These are phyloP conservation scores for Sinonovacula constricta DNA, from an alignment of 1,140 invertebrate genomes.

Conservation along the genomic window DNA sequence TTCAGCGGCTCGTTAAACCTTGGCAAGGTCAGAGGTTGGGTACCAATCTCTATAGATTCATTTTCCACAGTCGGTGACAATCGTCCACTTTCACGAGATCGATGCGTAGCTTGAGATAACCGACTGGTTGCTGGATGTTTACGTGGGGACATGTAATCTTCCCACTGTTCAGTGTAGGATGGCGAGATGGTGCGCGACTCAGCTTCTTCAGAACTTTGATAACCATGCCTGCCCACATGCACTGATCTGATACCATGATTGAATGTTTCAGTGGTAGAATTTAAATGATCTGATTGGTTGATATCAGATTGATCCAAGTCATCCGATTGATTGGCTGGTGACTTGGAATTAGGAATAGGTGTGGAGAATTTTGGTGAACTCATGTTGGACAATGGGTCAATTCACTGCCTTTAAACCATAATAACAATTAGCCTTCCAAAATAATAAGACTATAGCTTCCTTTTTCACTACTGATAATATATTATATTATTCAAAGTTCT, in stretches of 20 bases:
- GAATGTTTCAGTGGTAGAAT: not conserved
- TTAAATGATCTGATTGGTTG: not conserved
- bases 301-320: not conserved
- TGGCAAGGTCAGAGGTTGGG: constrained; percentile 20
- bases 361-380: too few relatives aligned
- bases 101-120: constrained; percentile 24
- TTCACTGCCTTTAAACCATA: too few relatives aligned
- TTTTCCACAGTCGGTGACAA: constrained; percentile 35
- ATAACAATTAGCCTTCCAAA: too few relatives aligned
- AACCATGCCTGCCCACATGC: not conserved
- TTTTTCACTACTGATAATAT: too few relatives aligned
- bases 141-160: constrained; percentile 39
- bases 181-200: constrained; percentile 15
- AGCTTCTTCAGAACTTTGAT: constrained; percentile 19
- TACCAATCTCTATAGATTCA: constrained; percentile 19
- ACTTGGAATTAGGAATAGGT: not conserved
- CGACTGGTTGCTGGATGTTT: constrained; percentile 13
- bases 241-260: too few relatives aligned
- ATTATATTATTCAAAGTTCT: too few relatives aligned
- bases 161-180: constrained; percentile 31
- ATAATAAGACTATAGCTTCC: too few relatives aligned
- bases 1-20: constrained; percentile 47
- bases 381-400: too few relatives aligned
- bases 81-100: constrained; percentile 44
- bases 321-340: not conserved